Evolutionary conservation across 2,888 invertebrate genomes (phyloP).

Genomic region (Netelia melanura): DNA sequence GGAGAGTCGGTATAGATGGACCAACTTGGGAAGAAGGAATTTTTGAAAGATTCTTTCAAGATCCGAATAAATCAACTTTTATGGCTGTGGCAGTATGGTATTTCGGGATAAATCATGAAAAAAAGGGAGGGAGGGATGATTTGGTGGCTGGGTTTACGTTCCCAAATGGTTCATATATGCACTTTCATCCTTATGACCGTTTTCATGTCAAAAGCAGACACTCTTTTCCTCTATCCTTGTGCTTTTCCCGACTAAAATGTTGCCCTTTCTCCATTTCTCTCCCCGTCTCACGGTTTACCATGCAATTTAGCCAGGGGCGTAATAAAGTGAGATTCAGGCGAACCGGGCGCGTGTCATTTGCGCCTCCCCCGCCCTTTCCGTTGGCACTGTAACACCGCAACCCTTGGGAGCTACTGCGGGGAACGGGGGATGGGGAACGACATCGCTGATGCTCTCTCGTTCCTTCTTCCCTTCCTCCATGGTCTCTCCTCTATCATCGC

Average conservation of each 20-base stretch:
- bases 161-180: background rate
- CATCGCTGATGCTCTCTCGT: slow-evolving; percentile 34
- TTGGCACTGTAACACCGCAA: slow-evolving; percentile 31
- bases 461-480: slow-evolving; percentile 29
- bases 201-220: slow-evolving; percentile 33
- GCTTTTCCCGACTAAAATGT: background rate
- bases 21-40: no score
- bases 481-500: slow-evolving; percentile 29
- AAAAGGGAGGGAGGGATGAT: no score
- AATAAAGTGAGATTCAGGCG: slow-evolving; percentile 56
- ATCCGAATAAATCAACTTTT: no score
- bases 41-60: no score
- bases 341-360: slow-evolving; percentile 56
- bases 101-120: no score
- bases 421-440: slow-evolving; percentile 10
- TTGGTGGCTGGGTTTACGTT: no score
- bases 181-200: background rate
- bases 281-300: slow-evolving; percentile 27
- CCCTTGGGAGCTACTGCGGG: slow-evolving; percentile 34
- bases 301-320: slow-evolving; percentile 43
- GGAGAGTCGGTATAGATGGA: no score
- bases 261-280: slow-evolving; percentile 9
- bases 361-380: slow-evolving; percentile 16
- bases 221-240: slow-evolving; percentile 14
- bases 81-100: no score